Evolutionary conservation across 1,140 invertebrate genomes (phyloP).

Genomic region (Cherax destructor): DNA sequence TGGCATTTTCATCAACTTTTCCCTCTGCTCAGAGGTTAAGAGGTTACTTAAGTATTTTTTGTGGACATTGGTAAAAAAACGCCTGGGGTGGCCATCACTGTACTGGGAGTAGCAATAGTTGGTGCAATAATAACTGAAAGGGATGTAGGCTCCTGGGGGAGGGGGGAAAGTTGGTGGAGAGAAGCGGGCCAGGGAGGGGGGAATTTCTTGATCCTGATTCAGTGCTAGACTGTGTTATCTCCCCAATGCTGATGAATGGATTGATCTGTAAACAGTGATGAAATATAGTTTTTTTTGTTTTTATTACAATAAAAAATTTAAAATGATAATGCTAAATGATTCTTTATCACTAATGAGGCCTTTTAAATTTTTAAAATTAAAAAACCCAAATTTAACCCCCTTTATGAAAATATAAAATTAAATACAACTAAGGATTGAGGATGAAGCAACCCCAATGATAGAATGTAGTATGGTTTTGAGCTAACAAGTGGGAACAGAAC

Average conservation of each 20-base stretch:
- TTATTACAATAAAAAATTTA: too few relatives aligned
- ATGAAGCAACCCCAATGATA: too few relatives aligned
- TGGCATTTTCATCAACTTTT: constrained; percentile 50
- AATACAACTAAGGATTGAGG: too few relatives aligned
- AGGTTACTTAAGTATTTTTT: constrained; percentile 51
- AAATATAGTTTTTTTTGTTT: background rate
- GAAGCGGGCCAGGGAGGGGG: constrained; percentile 45
- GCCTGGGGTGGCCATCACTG: background rate
- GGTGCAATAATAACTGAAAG: background rate
- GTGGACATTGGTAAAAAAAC: constrained; percentile 20
- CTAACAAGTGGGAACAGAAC: too few relatives aligned
- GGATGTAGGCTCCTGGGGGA: background rate
- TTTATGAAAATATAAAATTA: too few relatives aligned
- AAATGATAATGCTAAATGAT: too few relatives aligned
- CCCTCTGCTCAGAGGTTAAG: constrained; percentile 6
- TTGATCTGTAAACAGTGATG: constrained; percentile 13
- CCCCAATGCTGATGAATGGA: constrained; percentile 48
- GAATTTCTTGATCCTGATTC: constrained; percentile 29
- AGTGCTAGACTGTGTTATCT: background rate
- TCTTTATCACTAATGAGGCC: too few relatives aligned
- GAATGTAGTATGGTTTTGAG: too few relatives aligned
- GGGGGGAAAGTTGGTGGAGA: constrained; percentile 31
- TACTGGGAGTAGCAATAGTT: background rate
- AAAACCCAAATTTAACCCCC: too few relatives aligned
- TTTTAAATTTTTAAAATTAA: too few relatives aligned